Evolutionary conservation across 2,113 vertebrate genomes (phyloP).

Genomic region (Myrmophylax atrothorax): DNA sequence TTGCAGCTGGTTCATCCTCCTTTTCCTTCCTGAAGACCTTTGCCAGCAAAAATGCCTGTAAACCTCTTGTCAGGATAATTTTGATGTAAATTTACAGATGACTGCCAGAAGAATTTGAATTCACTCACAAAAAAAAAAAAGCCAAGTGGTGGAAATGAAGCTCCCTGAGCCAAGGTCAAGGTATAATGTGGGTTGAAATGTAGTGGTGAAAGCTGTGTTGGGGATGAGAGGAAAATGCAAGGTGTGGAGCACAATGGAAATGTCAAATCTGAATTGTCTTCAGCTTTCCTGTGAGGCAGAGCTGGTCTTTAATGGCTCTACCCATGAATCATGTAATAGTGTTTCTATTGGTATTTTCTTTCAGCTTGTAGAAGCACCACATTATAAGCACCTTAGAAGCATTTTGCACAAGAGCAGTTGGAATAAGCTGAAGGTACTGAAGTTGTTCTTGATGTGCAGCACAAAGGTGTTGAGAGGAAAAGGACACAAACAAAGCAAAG

Average conservation of each 20-base stretch:
- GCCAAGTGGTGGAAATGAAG: neutral
- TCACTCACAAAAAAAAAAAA: neutral
- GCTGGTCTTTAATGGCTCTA: constrained; percentile 38
- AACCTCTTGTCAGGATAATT: neutral
- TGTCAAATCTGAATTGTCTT: constrained; percentile 7
- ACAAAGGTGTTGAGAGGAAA: neutral
- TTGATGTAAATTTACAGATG: neutral
- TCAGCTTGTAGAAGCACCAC: constrained; percentile 33
- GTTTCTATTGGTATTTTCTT: constrained; percentile 38
- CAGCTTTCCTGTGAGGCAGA: constrained; percentile 18
- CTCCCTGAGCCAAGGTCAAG: neutral
- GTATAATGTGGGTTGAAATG: neutral
- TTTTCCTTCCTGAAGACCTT: constrained; percentile 11
- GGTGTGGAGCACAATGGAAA: neutral
- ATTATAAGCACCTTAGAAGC: constrained; percentile 64
- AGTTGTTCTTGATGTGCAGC: neutral
- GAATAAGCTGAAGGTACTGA: constrained; percentile 9
- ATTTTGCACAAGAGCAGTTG: constrained; percentile 56
- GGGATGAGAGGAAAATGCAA: neutral
- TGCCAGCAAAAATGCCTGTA: neutral
- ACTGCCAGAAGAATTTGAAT: constrained; percentile 11
- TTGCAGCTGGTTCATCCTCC: constrained; percentile 1
- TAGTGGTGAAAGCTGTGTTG: neutral
- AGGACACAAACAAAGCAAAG: neutral
- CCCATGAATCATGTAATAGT: constrained; percentile 46